Evolutionary conservation across 2,888 invertebrate genomes (phyloP).

Genomic region (Drosophila hamatofila): DNA sequence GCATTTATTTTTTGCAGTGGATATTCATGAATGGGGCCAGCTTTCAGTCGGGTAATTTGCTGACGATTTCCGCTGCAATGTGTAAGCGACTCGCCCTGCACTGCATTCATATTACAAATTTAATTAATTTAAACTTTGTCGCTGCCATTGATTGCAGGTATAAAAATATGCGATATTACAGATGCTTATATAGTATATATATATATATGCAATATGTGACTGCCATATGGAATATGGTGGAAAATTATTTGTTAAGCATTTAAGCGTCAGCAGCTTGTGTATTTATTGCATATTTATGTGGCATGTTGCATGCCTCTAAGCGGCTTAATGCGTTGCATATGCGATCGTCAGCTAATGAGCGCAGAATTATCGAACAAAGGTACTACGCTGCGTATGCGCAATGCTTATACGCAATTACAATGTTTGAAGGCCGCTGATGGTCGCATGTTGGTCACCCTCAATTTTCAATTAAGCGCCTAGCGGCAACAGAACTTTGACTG

Average conservation of each 20-base stretch:
- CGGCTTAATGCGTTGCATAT: conserved; percentile 39
- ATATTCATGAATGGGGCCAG: conserved; percentile 41
- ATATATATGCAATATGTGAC: not conserved
- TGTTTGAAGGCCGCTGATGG: conserved; percentile 7
- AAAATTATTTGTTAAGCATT: conserved; percentile 46
- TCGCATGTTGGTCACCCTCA: conserved; percentile 8
- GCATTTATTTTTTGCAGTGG: conserved; percentile 47
- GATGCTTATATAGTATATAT: not conserved
- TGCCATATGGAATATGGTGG: conserved; percentile 17
- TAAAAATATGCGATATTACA: not conserved
- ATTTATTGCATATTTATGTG: conserved; percentile 6
- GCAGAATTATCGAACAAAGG: not conserved
- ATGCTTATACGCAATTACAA: conserved; percentile 22
- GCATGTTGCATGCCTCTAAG: conserved; percentile 25
- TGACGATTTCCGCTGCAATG: conserved; percentile 63
- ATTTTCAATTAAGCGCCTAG: conserved; percentile 64
- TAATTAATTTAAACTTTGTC: conserved; percentile 72
- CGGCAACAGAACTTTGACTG: conserved; percentile 46
- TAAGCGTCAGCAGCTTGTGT: conserved; percentile 38
- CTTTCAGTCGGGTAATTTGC: conserved; percentile 59
- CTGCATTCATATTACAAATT: conserved; percentile 67
- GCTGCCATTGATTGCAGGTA: conserved; percentile 44
- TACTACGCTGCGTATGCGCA: conserved; percentile 45
- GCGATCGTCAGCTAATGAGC: conserved; percentile 55
- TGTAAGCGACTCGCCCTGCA: conserved; percentile 18